These are phyloP conservation scores for Drosophila saltans DNA, from an alignment of 1,140 invertebrate species.

Conservation along the genomic window DNA sequence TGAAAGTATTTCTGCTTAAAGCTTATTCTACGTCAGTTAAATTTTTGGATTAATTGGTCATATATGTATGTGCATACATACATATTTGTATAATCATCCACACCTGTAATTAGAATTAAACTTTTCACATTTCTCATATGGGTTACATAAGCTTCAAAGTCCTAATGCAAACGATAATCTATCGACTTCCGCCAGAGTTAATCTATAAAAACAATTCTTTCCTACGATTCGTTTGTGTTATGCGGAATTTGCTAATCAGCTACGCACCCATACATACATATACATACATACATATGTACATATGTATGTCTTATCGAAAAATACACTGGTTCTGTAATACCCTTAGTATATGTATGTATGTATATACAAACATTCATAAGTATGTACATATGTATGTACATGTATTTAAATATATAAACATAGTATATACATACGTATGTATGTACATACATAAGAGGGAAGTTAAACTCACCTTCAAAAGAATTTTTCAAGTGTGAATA, in stretches of 20 bases:
- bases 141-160: conserved; percentile 31
- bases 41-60: background rate
- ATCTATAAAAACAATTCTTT: conserved; percentile 20
- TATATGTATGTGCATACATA: too few species aligned
- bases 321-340: too few species aligned
- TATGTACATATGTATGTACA: background rate
- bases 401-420: background rate
- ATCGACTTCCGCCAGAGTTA: conserved; percentile 33
- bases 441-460: too few species aligned
- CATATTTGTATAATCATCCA: background rate
- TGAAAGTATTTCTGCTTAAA: background rate
- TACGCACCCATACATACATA: background rate
- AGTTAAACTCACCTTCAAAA: too few species aligned
- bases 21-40: background rate
- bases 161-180: conserved; percentile 27
- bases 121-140: conserved; percentile 3
- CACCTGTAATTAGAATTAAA: background rate
- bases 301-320: too few species aligned
- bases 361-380: background rate
- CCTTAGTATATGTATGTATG: background rate
- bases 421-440: background rate
- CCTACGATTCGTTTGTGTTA: background rate
- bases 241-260: conserved; percentile 2
- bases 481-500: too few species aligned
- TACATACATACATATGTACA: too few species aligned